Base-by-base conservation (phyloP, 2,888 invertebrate species). In the Cryptophagus acutangulus region DNA sequence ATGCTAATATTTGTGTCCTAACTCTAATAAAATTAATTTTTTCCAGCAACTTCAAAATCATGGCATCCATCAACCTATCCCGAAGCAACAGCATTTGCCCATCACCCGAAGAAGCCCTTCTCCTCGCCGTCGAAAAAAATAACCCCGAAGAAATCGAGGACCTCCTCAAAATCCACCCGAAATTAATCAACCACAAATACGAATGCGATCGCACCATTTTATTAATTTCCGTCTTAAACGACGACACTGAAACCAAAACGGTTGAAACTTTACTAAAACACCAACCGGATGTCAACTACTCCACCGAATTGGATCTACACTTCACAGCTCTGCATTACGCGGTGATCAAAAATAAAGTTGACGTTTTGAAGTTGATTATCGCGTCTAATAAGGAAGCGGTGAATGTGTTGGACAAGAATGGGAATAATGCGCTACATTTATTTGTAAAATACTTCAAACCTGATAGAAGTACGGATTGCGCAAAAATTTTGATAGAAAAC, bases 321-420 rank as follows among this genome's bases (percentile, higher is more conserved):
- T 75, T n/a, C n/a, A n/a, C 74, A 46, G 79, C 82, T 0, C 70
- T 84, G 46, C 83, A 84, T 63, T 78, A 79, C 44, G 81, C 81
- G 10, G 50, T 79, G 16, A 70, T 73, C 31, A 42, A 43, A n/a
- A 37, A 46, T 30, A 44, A 41, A 36, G 49, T 45, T 4, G 48
- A 55, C 29, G 10, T 17, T 3, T 2, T 34, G n/a, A n/a, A 17
- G 17, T 12, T 5, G 4, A 24, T 34, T 12, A 9, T 17, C 9
- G 34, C 12, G 8, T 9, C n/a, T 10, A 3, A 13, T 29, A 36
- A 44, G 4, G 46, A 45, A 2, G 39, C 45, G 41, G 51, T 62
- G n/a, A 58, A 62, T 34, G 45, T 53, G 2, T n/a, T n/a, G n/a
- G 37, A 51, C 10, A 46, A 43, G 1, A 48, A 59, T 31, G 59